These are phyloP conservation scores for Sterna hirundo DNA, from an alignment of 2,113 vertebrate species.

Conservation along the genomic window DNA sequence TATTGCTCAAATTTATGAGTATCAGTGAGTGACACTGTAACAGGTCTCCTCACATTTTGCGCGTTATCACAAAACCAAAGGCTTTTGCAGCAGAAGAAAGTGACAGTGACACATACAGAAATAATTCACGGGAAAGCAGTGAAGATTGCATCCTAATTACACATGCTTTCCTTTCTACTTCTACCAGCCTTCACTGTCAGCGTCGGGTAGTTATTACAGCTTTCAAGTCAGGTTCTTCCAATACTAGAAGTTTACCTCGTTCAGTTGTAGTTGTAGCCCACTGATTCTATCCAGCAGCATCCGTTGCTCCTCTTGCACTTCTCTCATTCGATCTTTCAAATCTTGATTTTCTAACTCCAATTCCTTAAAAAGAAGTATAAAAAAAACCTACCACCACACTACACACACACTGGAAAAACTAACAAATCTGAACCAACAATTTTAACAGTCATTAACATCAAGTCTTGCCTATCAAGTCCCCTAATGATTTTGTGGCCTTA, in stretches of 20 bases:
- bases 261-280: conserved; percentile 86
- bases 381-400: neutral
- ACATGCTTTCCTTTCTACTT: neutral
- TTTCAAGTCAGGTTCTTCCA: neutral
- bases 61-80: neutral
- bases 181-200: neutral
- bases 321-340: conserved; percentile 84
- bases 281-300: conserved; percentile 85
- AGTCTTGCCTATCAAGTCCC: neutral
- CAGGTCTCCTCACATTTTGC: neutral
- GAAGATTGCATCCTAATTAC: too few relatives aligned
- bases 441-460: neutral
- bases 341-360: conserved; percentile 89
- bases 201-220: rapidly evolving
- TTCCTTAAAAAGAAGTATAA: conserved; percentile 69
- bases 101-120: neutral
- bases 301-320: conserved; percentile 88
- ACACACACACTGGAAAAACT: neutral
- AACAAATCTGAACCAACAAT: neutral
- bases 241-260: conserved; percentile 75
- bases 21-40: rapidly evolving
- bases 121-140: neutral
- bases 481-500: neutral
- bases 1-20: neutral
- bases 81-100: neutral